Evolutionary conservation across 2,797 vertebrate genomes (phyloP), one percentile per base, ranked within the genome.

Genomic region (Furcifer pardalis): DNA sequence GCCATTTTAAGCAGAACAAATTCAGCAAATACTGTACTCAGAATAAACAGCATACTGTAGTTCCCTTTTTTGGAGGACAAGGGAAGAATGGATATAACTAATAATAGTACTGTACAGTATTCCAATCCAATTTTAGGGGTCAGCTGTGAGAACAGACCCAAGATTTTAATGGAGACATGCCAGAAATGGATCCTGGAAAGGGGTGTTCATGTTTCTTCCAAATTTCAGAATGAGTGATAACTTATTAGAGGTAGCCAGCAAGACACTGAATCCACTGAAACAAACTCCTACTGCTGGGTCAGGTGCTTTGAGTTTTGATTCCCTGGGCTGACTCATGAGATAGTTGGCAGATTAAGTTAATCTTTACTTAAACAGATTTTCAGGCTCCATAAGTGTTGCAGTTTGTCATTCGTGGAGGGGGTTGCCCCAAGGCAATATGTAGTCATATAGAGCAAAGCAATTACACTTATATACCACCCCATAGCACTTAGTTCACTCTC

Each of bases 1-100:
- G 69, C n/a, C n/a, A 27, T 46, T 72, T 81, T 46, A 91, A 80
- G 72, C 21, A 77, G 88, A 89, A 78, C 12, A 66, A 40, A 27
- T 7, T 80, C 42, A 46, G 1, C 42, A 56, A 87, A 30, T 86
- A n/a, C n/a, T n/a, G n/a, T n/a, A 40, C 69, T 86, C 42, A 60
- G 44, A 87, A 86, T 83, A 86, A 86, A 84, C 7, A 65, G 40
- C 12, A 23, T 83, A n/a, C n/a, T n/a, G n/a, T n/a, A 69, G 60
- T 77, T 62, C 79, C n/a, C 40, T 40, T 9, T 23, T 27, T 44
- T 21, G 27, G 77, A 79, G 30, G 30, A 46, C 21, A 21, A 44
- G 9, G 65, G 37, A 10, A 65, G 40, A 42, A 65, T 65, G 42
- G 30, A n/a, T 66, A 42, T 32, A 7, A 46, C n/a, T 79, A 32